Evolutionary conservation across 2,113 vertebrate species (phyloP).

Genomic region (Trichechus manatus): DNA sequence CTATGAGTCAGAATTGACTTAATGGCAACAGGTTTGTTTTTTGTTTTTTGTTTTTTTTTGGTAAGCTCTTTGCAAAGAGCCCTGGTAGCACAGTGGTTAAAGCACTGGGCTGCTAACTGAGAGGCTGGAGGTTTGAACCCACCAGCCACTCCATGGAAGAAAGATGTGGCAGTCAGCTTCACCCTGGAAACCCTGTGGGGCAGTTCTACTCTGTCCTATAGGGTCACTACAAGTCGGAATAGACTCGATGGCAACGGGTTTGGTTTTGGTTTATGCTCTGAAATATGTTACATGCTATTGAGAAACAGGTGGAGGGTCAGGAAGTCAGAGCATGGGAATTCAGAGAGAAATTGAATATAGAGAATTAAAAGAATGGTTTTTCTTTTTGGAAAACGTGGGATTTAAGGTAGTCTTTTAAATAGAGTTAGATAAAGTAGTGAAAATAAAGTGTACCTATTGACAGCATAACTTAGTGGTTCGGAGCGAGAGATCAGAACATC

Average conservation of each 20-base stretch:
- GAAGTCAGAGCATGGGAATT: neutral
- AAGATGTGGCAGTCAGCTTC: too few species aligned
- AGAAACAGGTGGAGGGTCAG: neutral
- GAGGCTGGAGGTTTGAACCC: too few species aligned
- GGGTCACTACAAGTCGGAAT: too few species aligned
- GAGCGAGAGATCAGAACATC: neutral
- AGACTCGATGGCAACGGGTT: too few species aligned
- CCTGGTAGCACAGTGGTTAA: too few species aligned
- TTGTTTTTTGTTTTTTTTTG: neutral
- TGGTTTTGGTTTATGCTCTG: neutral
- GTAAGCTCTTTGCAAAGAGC: neutral
- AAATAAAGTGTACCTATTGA: neutral
- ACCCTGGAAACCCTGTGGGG: too few species aligned
- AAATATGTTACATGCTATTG: neutral
- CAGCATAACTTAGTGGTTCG: neutral
- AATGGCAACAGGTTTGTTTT: too few species aligned
- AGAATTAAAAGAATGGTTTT: neutral
- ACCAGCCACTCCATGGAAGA: too few species aligned
- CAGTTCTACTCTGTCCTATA: too few species aligned
- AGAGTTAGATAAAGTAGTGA: neutral
- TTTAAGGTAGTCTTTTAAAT: neutral
- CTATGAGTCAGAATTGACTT: too few species aligned
- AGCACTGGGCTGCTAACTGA: too few species aligned
- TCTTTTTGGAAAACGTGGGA: neutral
- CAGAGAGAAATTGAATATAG: neutral